Conservation (phyloP, 2,797 vertebrate genomes). For the Sebastolobus altivelis region DNA sequence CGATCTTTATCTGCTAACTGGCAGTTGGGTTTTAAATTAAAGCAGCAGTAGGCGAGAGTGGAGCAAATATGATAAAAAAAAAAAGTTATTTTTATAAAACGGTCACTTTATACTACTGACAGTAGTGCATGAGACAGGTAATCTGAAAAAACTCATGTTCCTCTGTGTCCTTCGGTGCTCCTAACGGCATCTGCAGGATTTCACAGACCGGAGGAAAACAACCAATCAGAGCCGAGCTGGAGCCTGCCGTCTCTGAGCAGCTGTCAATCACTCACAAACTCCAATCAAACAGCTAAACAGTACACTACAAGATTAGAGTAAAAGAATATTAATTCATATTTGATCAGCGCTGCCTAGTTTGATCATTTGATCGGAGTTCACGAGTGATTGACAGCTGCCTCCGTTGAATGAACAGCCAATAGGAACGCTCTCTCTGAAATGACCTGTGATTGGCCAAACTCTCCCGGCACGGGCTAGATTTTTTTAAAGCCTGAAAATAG, state of each 20-base stretch:
- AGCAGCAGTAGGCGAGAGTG: neutral
- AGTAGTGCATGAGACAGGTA: neutral
- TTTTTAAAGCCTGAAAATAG: too few species aligned
- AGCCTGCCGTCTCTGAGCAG: neutral
- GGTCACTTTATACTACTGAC: neutral
- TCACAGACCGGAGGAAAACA: neutral
- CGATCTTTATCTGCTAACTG: neutral
- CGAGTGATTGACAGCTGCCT: too few species aligned
- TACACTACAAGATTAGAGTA: too few species aligned
- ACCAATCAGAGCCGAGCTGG: neutral
- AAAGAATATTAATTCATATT: too few species aligned
- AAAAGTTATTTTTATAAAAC: neutral
- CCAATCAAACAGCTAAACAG: too few species aligned
- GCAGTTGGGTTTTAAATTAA: constrained; percentile 36
- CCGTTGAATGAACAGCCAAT: too few species aligned
- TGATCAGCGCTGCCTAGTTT: too few species aligned
- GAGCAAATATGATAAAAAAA: neutral
- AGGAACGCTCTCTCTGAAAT: too few species aligned
- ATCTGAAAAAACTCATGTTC: neutral
- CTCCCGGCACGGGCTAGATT: too few species aligned
- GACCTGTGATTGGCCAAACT: too few species aligned
- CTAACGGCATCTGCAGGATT: too few species aligned
- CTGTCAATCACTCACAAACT: neutral
- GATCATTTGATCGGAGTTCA: too few species aligned
- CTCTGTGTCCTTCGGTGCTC: neutral